A percentile compares a stretch with the other conserved stretches of the same genome.
Evolutionary conservation across 1,140 invertebrate genomes (phyloP).

Genomic region (Drosophila bocqueti): DNA sequence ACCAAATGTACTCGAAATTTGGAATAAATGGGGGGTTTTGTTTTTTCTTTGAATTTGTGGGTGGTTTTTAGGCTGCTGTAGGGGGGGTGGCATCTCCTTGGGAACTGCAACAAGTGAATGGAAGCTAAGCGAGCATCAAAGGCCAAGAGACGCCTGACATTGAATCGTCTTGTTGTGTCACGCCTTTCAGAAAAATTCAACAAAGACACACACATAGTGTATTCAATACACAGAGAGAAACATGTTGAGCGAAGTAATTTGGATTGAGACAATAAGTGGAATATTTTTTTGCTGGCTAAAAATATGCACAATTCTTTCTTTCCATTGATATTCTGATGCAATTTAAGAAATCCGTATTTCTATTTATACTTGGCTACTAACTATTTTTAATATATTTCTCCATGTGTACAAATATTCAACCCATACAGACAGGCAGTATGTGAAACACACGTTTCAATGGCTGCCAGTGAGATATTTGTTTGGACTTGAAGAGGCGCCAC

Average conservation of each 20-base stretch:
- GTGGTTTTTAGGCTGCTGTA: neutral
- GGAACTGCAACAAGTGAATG: conserved; percentile 77
- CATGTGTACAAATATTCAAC: neutral
- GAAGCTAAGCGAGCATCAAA: conserved; percentile 70
- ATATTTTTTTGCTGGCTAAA: too few species aligned
- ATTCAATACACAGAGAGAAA: neutral
- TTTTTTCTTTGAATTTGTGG: conserved; percentile 8
- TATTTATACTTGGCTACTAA: neutral
- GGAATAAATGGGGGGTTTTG: conserved; percentile 35
- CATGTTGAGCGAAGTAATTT: too few species aligned
- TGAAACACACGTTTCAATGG: conserved; percentile 26
- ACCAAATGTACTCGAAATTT: conserved; percentile 68
- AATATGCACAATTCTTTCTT: neutral
- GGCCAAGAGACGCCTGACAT: conserved; percentile 64
- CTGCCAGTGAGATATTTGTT: conserved; percentile 53
- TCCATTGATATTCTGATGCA: too few species aligned
- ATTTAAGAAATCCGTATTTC: neutral
- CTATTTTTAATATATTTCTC: neutral
- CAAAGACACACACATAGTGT: neutral
- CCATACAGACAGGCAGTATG: conserved; percentile 7
- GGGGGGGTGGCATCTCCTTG: conserved; percentile 18
- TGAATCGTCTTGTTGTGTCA: conserved; percentile 69
- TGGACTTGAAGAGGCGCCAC: conserved; percentile 56
- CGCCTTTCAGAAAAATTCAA: conserved; percentile 40
- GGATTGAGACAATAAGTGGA: too few species aligned